Evolutionary conservation across 2,888 invertebrate genomes (phyloP), one percentile per base, ranked within the genome.

Genomic region (Ceramica pisi): DNA sequence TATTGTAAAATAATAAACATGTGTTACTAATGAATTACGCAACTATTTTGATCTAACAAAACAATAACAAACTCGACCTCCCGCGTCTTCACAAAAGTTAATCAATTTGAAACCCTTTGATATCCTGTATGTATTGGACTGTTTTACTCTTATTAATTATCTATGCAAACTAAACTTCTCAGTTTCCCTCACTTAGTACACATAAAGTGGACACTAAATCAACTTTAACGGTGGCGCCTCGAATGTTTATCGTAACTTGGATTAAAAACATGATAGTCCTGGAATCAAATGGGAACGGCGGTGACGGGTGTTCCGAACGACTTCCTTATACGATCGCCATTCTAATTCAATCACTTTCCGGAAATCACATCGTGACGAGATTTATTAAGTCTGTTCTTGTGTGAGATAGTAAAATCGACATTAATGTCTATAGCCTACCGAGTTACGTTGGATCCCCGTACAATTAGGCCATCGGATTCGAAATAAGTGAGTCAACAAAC

Each of bases 401-500:
- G 88, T 88, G 78, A 87, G 86, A 89, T 90, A 92, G 88, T 94
- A 89, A 93, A 92, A 89, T 88, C 82, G 85, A 83, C 89, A 89
- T 93, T 90, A 92, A 93, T 83, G 92, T 90, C 88, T 81, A 81
- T 78, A 82, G 85, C 70, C 82, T 88, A 91, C 94, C 88, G 90
- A 89, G 88, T 92, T 94, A 94, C 94, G 92, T 91, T 68, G 75
- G 64, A 67, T 63, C 63, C 67, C 48, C 53, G 56, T 75, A 90
- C 91, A 92, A 93, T 93, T 91, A 90, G 92, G 91, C 90, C 91
- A 90, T 88, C 84, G 85, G 85, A 86, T 89, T 92, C 88, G 88
- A 91, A 91, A 89, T 90, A 91, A 91, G 90, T 91, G 89, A 88
- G 87, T 88, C 89, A 93, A 94, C 90, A 95, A 95, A 94, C 93